Conservation (phyloP, 2,888 invertebrate genomes). For the Philhelius pedissequus region DNA sequence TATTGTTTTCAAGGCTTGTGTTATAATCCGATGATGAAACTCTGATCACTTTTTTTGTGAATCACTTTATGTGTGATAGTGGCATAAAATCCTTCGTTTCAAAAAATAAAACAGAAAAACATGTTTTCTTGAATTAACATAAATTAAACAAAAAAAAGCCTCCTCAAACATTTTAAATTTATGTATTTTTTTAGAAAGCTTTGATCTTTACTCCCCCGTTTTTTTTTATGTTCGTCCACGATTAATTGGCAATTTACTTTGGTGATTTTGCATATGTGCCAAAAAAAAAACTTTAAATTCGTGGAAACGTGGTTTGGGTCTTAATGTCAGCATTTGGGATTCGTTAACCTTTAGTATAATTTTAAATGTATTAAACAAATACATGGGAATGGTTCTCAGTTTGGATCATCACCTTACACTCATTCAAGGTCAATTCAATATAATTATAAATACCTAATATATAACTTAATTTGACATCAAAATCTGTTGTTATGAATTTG, state of each 20-base stretch:
- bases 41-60: neutral
- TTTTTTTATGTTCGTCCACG: neutral
- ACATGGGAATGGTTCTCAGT: neutral
- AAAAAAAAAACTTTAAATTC: neutral
- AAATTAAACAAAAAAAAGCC: neutral
- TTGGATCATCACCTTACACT: too few species aligned
- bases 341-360: neutral
- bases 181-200: constrained; percentile 2
- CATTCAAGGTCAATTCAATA: too few species aligned
- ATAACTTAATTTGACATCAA: too few species aligned
- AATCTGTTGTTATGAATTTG: too few species aligned
- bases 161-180: neutral
- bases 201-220: constrained; percentile 19
- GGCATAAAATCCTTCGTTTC: neutral
- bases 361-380: neutral
- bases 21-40: neutral
- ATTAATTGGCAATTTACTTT: constrained; percentile 16
- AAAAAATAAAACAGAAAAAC: neutral
- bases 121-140: neutral
- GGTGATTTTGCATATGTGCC: constrained; percentile 36
- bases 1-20: neutral
- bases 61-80: neutral
- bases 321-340: constrained; percentile 46
- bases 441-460: too few species aligned
- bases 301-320: constrained; percentile 53